Base-by-base conservation (phyloP, 2,113 vertebrate genomes). In the Oryzias melastigma region DNA sequence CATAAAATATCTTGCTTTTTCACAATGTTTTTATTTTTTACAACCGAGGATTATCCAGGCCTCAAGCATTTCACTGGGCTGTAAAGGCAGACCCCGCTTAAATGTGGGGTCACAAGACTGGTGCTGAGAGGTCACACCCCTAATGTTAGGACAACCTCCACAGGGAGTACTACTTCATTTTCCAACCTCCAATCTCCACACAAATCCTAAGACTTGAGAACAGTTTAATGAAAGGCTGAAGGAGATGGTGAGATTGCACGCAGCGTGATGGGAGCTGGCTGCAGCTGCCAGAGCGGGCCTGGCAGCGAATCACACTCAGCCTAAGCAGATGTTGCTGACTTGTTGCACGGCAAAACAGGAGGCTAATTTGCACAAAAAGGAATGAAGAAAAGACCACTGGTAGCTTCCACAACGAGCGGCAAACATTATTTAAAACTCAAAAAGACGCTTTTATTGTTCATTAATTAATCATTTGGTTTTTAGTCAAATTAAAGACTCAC, bases 101-200 rank as follows among this genome's bases (percentile, higher is more conserved):
- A 63, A 58, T 59, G 60, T 5, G 1, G 71, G 79, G 77, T 84
- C 77, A 68, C 27, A 22, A 67, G 27, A 58, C 73, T 53, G 67
- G 40, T 53, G 65, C 63, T 74, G 73, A 53, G 75, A 79, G 86
- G 84, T 85, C 78, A 50, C 1, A 19, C 55, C 75, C 77, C 80
- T 67, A 77, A 45, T 88, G 85, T 84, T 81, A 68, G 65, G 56
- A 77, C 83, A 85, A 14, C 25, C 59, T 70, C 75, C 71, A 74
- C 22, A 12, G 78, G 73, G 82, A 77, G 51, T 14, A 14, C 4
- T 1, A 19, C 52, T 69, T 68, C 68, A 56, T 71, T 68, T 64
- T 15, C 29, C 55, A 62, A 25, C 62, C 19, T 14, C 3, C 70
- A 66, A 57, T 58, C 63, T 18, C 65, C 62, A 78, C 68, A 73